phyloP scores from a whole-genome alignment of 2,113 vertebrate genomes.

The Ammodytes dubius region DNA sequence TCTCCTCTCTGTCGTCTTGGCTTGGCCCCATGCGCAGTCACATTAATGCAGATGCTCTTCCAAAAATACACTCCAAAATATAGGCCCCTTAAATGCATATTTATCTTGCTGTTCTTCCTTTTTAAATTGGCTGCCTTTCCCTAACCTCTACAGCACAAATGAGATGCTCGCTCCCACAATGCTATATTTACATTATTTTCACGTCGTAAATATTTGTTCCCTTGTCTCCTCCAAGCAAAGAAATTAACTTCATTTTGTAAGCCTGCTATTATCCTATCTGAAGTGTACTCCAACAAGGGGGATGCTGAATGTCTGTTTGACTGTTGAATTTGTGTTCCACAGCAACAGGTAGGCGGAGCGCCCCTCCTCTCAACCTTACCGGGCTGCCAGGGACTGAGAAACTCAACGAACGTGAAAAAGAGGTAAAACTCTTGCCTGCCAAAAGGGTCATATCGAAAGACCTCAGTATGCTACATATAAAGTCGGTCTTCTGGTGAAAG shows the following conservation, averaged over 20 bases:
- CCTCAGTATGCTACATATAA: neutral
- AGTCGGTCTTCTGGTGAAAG: neutral
- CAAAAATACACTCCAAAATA: slow-evolving; percentile 57
- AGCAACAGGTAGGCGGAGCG: slow-evolving; percentile 91
- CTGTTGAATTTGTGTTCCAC: slow-evolving; percentile 37
- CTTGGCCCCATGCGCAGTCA: slow-evolving; percentile 48
- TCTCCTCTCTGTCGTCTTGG: slow-evolving; percentile 26
- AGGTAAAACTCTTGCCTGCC: slow-evolving; percentile 83
- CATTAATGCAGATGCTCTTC: slow-evolving; percentile 42
- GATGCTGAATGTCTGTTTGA: slow-evolving; percentile 18
- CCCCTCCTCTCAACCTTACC: slow-evolving; percentile 95
- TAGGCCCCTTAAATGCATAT: slow-evolving; percentile 20
- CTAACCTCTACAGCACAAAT: slow-evolving; percentile 52
- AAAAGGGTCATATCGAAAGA: neutral
- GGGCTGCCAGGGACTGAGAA: slow-evolving; percentile 98
- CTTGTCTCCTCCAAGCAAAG: slow-evolving; percentile 25
- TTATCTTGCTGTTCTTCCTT: slow-evolving; percentile 32
- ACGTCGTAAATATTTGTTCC: slow-evolving; percentile 47
- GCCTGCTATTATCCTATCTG: slow-evolving; percentile 22
- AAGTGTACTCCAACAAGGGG: neutral
- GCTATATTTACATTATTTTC: slow-evolving; percentile 56
- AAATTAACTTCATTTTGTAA: slow-evolving; percentile 45
- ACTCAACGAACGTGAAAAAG: slow-evolving; percentile 96
- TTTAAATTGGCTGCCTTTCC: slow-evolving; percentile 38
- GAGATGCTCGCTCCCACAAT: slow-evolving; percentile 24